phyloP scores from a whole-genome alignment of 2,888 invertebrate species.

The Conchocele bisecta region DNA sequence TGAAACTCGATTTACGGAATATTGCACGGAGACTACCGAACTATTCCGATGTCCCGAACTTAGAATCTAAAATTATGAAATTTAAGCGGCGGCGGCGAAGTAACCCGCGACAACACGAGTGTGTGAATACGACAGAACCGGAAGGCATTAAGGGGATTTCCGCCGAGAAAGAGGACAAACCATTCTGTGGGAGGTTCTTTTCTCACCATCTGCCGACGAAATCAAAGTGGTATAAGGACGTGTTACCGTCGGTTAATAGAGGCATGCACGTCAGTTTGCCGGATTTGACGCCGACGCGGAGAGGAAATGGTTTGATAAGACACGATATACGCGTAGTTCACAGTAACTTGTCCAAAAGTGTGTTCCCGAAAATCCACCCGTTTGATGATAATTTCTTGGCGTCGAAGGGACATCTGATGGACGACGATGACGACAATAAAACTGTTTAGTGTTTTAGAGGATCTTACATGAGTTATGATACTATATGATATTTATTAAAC shows the following conservation, averaged over 20 bases:
- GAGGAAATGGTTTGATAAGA: not conserved
- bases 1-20: conserved; percentile 60
- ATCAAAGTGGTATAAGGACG: conserved; percentile 58
- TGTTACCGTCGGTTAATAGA: conserved; percentile 40
- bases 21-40: conserved; percentile 65
- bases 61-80: conserved; percentile 57
- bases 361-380: conserved; percentile 36
- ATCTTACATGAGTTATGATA: too few species aligned
- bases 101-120: conserved; percentile 43
- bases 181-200: conserved; percentile 72
- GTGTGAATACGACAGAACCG: conserved; percentile 60
- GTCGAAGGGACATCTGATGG: conserved; percentile 24
- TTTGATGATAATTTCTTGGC: conserved; percentile 48
- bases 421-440: conserved; percentile 49
- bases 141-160: conserved; percentile 55
- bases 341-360: not conserved
- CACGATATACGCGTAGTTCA: not conserved
- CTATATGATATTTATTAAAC: too few species aligned
- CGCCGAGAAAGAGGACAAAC: conserved; percentile 64
- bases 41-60: conserved; percentile 58
- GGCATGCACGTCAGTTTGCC: conserved; percentile 52
- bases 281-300: conserved; percentile 29
- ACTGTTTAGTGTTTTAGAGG: conserved; percentile 43
- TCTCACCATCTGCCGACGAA: conserved; percentile 73
- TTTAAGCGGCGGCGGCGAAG: conserved; percentile 24